Conservation (phyloP, 2,113 vertebrate species). For the Pseudopipra pipra region DNA sequence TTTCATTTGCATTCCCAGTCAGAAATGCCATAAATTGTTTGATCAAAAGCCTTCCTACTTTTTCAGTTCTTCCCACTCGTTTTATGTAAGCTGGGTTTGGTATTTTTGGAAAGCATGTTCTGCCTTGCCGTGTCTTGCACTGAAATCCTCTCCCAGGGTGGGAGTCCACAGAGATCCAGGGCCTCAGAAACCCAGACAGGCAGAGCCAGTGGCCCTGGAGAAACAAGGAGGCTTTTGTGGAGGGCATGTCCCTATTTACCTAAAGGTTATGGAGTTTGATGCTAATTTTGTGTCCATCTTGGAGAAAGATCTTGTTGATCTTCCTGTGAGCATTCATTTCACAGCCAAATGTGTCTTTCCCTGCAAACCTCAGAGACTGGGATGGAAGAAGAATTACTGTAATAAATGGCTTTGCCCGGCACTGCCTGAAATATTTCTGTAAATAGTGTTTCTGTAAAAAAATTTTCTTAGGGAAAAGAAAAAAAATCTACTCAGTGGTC, state of each 20-base stretch:
- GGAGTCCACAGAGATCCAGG: not conserved
- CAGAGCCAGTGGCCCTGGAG: not conserved
- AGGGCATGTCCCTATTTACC: not conserved
- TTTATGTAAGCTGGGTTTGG: not conserved
- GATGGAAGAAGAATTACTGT: not conserved
- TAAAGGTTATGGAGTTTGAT: not conserved
- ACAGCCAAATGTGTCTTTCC: not conserved
- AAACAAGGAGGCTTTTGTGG: not conserved
- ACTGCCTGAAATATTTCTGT: not conserved
- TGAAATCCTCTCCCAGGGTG: not conserved
- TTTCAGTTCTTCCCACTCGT: not conserved
- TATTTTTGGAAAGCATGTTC: constrained; percentile 31
- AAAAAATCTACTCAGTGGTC: not conserved
- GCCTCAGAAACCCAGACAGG: not conserved
- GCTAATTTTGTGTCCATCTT: not conserved
- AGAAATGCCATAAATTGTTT: constrained; percentile 32
- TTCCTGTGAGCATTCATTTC: not conserved
- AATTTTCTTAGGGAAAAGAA: not conserved
- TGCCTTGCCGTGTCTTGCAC: not conserved
- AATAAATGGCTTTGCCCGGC: not conserved
- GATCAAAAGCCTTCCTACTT: not conserved
- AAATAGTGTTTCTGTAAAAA: not conserved
- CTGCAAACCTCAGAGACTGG: not conserved
- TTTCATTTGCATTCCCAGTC: constrained; percentile 33
- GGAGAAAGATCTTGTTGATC: not conserved